phyloP scores from a whole-genome alignment of 2,888 invertebrate genomes.

The Malachius bipustulatus region DNA sequence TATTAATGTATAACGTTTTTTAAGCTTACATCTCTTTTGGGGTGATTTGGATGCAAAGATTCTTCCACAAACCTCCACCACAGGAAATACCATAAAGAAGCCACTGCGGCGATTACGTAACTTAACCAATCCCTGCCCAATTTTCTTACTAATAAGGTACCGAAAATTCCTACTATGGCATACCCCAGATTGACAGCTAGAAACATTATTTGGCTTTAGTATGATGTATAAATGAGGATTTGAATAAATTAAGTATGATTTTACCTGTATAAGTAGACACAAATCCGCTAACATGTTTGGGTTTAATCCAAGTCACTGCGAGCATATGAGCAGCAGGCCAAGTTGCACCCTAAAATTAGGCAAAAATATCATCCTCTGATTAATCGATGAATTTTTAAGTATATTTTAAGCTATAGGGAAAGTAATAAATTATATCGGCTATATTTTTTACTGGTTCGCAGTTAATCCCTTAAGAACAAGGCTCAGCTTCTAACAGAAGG shows the following conservation, averaged over 20 bases:
- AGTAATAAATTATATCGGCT: too few species aligned
- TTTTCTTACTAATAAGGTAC: slow-evolving; percentile 40
- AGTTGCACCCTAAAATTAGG: slow-evolving; percentile 39
- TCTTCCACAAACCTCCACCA: slow-evolving; percentile 46
- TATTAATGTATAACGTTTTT: slow-evolving; percentile 2
- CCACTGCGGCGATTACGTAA: slow-evolving; percentile 39
- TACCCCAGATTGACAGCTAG: slow-evolving; percentile 45
- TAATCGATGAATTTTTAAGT: too few species aligned
- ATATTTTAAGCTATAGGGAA: too few species aligned
- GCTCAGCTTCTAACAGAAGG: too few species aligned
- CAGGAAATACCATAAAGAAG: slow-evolving; percentile 43
- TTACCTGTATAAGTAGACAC: slow-evolving; percentile 45
- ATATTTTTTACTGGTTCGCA: too few species aligned
- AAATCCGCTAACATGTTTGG: slow-evolving; percentile 43
- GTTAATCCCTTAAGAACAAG: too few species aligned
- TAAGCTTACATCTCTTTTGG: slow-evolving; percentile 33
- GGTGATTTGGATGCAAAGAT: slow-evolving; percentile 37
- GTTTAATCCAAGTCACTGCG: slow-evolving; percentile 47
- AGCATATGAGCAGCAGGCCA: slow-evolving; percentile 49
- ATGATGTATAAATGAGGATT: too few species aligned
- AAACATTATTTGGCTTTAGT: not conserved
- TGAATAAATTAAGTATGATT: too few species aligned
- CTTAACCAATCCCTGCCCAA: slow-evolving; percentile 43
- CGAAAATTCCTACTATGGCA: slow-evolving; percentile 43
- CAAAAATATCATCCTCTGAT: too few species aligned